Conservation (phyloP, 2,113 vertebrate genomes). For the Solea solea region DNA sequence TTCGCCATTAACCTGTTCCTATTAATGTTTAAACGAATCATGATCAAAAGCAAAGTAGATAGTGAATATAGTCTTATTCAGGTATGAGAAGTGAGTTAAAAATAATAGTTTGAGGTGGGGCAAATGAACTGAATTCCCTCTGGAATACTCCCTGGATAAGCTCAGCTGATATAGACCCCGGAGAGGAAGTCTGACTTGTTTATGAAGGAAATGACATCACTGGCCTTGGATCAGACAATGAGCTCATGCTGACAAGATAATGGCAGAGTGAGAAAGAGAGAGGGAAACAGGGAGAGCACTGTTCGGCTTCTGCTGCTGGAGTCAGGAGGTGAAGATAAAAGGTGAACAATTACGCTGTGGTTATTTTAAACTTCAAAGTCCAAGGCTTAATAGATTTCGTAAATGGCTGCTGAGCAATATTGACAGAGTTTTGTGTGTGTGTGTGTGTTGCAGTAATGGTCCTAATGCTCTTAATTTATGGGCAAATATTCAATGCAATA, state of each 20-base stretch:
- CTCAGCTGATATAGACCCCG: slow-evolving; percentile 59
- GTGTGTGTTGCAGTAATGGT: background rate
- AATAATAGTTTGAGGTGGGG: slow-evolving; percentile 6
- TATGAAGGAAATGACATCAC: slow-evolving; percentile 78
- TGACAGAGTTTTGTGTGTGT: slow-evolving; percentile 4
- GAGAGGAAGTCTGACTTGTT: slow-evolving; percentile 74
- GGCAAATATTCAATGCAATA: slow-evolving; percentile 9
- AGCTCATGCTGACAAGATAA: slow-evolving; percentile 75
- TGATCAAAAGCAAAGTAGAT: background rate
- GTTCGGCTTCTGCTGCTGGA: slow-evolving; percentile 26
- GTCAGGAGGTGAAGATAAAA: slow-evolving; percentile 28
- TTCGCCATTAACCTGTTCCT: slow-evolving; percentile 7
- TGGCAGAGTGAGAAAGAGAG: slow-evolving; percentile 14
- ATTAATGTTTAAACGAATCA: background rate
- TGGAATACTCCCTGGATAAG: slow-evolving; percentile 54
- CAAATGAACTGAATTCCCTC: slow-evolving; percentile 39
- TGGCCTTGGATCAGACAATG: slow-evolving; percentile 63
- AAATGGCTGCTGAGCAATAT: slow-evolving; percentile 3
- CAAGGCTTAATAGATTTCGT: slow-evolving; percentile 5
- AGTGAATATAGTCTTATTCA: slow-evolving; percentile 13
- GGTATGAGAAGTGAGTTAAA: slow-evolving; percentile 23
- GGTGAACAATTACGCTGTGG: slow-evolving; percentile 39
- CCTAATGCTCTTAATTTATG: background rate
- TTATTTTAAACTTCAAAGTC: slow-evolving; percentile 46
- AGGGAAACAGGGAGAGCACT: slow-evolving; percentile 9